Evolutionary conservation across 2,113 vertebrate genomes (phyloP), one percentile per base, ranked within the genome.

Genomic region (Macquaria australasica): DNA sequence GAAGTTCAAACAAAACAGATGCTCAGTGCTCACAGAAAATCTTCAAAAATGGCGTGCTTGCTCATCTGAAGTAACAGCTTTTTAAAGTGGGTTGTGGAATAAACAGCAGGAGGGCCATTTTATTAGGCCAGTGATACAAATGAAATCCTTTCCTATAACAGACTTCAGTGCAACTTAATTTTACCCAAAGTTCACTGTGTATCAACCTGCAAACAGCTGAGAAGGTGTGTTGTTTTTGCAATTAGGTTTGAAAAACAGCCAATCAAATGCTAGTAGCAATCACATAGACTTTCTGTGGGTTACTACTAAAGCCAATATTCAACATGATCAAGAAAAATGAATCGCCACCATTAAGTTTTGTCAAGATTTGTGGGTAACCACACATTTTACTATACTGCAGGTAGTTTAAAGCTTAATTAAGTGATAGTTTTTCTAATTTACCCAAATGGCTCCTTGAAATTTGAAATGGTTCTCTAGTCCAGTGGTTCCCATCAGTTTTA

Each of bases 1-100:
- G 79, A 55, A 43, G 76, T 77, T 88, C 70, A 87, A 79, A 77
- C 28, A 16, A 82, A 84, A 63, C 76, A 81, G 77, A 82, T 75
- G 73, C 72, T 81, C 56, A 56, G 80, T 75, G 73, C 72, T 81
- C 56, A 56, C 15, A 70, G 80, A 83, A 75, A 82, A 76, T 82
- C 45, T 73, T 84, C 76, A 70, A 48, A 88, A 83, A 74, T 5
- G 31, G 77, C 16, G 25, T 75, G 28, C 78, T 73, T 70, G 45
- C 59, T 87, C 67, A 41, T 81, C 62, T 68, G 20, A 76, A 74
- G 73, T 71, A 81, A 71, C 59, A 75, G 73, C 83, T 48, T 77
- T 74, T 85, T n/a, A 55, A 79, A 53, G 41, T 55, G 48, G n/a
- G 67, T 58, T 79, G 67, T 71, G 82, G 62, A 48, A 86, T 60